Evolutionary conservation across 2,888 invertebrate genomes (phyloP), one percentile per base, ranked within the genome.

Genomic region (Hypena proboscidalis): DNA sequence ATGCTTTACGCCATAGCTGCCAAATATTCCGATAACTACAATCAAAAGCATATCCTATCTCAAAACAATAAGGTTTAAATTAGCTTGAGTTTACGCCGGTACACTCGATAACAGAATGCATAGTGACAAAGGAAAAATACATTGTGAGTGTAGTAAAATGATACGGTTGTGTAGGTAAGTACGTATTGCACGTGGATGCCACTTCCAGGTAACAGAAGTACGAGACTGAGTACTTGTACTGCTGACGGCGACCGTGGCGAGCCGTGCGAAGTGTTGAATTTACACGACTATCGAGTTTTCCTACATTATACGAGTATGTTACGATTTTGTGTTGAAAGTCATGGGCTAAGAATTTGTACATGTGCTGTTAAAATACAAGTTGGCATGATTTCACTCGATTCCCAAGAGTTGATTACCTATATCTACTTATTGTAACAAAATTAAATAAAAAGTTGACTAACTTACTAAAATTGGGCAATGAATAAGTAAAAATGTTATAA

Each of bases 131-230:
- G 58, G 62, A 74, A 77, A 75, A 77, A 74, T 70, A 70, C 69
- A 66, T 72, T 74, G 76, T 74, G 64, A 64, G 70, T 77, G 70
- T 58, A 72, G 78, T 76, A 79, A 84, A 85, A 81, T 73, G 78
- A 78, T 77, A 79, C 74, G 69, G 57, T 52, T 57, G 63, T 44
- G 58, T 59, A 55, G 11, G 38, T 35, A 42, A 30, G 38, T 61
- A 36, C 45, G 51, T 44, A 47, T 48, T 76, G 74, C 84, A 83
- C 85, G 85, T 83, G 84, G 83, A 77, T 64, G 66, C 51, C 58
- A 73, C 60, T 85, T 82, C 82, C 67, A 45, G 74, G 84, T 82
- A 83, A 67, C 58, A 47, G 30, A 56, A 54, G 67, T 62, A 58
- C 42, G 37, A 58, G 55, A 58, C 65, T 48, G 53, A 59, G 67